Evolutionary conservation across 2,113 vertebrate genomes (phyloP).

Genomic region (cat (Felis catus)): DNA sequence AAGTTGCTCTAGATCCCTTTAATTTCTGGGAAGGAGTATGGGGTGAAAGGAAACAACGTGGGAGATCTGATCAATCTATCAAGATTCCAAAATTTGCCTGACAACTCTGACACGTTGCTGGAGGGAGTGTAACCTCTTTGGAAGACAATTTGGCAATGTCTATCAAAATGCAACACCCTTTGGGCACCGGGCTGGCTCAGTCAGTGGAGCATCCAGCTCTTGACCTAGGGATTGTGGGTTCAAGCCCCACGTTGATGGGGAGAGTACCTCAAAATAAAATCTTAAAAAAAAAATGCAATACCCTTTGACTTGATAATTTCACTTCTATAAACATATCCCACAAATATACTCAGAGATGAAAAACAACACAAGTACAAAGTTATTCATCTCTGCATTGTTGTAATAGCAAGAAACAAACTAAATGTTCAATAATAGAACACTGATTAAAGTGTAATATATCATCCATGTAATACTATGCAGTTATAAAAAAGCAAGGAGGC

Average conservation of each 20-base stretch:
- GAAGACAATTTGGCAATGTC: background rate
- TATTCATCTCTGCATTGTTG: background rate
- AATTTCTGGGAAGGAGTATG: background rate
- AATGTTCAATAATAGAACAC: background rate
- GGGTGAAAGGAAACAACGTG: background rate
- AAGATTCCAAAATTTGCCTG: background rate
- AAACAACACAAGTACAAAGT: background rate
- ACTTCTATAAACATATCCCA: background rate
- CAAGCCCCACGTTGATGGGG: background rate
- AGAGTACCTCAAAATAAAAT: background rate
- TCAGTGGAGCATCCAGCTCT: fast-evolving
- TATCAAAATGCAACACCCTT: background rate
- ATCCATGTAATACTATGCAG: background rate
- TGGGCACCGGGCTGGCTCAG: background rate
- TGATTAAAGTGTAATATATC: background rate
- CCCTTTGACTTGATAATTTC: background rate
- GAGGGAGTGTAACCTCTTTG: background rate
- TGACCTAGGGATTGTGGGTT: too few relatives aligned
- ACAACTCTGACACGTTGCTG: background rate
- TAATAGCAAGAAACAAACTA: background rate
- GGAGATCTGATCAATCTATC: background rate
- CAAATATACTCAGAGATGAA: background rate
- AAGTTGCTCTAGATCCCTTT: background rate
- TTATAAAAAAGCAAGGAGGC: background rate
- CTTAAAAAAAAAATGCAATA: background rate